Evolutionary conservation across 2,113 vertebrate species (phyloP).

Genomic region (Heterocephalus glaber): DNA sequence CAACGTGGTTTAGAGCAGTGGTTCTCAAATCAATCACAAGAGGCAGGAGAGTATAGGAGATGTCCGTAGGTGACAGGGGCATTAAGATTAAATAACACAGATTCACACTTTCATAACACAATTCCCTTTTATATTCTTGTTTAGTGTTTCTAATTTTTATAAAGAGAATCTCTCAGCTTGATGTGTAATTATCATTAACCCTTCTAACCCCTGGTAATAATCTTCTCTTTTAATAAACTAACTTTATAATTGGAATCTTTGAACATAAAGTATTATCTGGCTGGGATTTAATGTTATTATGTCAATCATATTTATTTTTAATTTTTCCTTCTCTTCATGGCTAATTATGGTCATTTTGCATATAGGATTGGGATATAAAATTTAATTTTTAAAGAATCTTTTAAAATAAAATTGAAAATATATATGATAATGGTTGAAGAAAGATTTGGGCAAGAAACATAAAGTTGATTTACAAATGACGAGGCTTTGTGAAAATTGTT

Average conservation of each 20-base stretch:
- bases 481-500: neutral
- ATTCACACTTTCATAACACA: neutral
- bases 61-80: neutral
- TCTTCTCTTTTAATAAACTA: neutral
- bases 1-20: neutral
- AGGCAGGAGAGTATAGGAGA: neutral
- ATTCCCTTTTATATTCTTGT: neutral
- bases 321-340: neutral
- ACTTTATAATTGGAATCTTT: neutral
- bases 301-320: conserved; percentile 20
- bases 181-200: conserved; percentile 9
- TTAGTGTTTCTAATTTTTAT: conserved; percentile 22
- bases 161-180: neutral
- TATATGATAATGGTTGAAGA: neutral
- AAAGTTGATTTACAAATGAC: neutral
- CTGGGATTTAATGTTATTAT: conserved; percentile 11
- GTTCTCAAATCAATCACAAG: neutral
- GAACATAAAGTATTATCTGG: neutral
- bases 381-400: conserved; percentile 24
- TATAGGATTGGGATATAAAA: neutral
- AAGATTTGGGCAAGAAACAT: neutral
- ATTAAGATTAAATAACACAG: neutral
- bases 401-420: conserved; percentile 39
- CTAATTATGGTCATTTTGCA: conserved; percentile 27
- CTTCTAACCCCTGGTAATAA: neutral